Conservation (phyloP, 2,888 invertebrate species). For the Drepanosiphum platanoidis region DNA sequence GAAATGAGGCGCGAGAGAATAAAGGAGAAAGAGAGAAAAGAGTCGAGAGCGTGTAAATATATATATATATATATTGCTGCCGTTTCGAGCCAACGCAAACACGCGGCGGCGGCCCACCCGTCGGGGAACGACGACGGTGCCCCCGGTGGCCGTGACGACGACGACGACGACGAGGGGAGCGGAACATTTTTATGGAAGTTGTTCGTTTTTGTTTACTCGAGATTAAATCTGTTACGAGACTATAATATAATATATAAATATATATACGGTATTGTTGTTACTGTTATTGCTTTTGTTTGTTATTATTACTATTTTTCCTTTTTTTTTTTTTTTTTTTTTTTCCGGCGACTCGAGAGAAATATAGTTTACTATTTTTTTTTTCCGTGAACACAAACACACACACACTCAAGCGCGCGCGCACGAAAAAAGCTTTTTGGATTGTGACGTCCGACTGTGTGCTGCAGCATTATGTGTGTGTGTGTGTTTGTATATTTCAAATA, state of each 20-base stretch:
- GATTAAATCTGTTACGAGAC: constrained; percentile 59
- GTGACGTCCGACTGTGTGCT: neutral
- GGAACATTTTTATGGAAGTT: constrained; percentile 58
- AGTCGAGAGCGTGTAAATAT: too few relatives aligned
- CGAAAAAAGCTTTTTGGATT: constrained; percentile 25
- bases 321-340: constrained; percentile 24
- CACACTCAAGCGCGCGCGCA: neutral
- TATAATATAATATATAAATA: constrained; percentile 13
- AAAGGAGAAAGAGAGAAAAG: neutral
- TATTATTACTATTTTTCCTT: constrained; percentile 44
- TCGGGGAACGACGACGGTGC: constrained; percentile 9
- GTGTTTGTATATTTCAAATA: neutral
- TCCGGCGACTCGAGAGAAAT: constrained; percentile 1
- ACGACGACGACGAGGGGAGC: neutral
- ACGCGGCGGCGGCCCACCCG: constrained; percentile 34
- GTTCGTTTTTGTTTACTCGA: constrained; percentile 62
- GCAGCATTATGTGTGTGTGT: too few relatives aligned
- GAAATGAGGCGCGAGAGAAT: too few relatives aligned
- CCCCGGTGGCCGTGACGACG: constrained; percentile 11
- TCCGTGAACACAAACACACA: neutral
- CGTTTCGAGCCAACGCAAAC: constrained; percentile 26
- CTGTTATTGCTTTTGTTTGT: constrained; percentile 62
- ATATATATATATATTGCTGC: neutral
- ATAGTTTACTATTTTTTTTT: constrained; percentile 34
- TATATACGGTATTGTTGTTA: constrained; percentile 28